phyloP scores from a whole-genome alignment of 2,888 invertebrate species.

The Diarsia dahlii region DNA sequence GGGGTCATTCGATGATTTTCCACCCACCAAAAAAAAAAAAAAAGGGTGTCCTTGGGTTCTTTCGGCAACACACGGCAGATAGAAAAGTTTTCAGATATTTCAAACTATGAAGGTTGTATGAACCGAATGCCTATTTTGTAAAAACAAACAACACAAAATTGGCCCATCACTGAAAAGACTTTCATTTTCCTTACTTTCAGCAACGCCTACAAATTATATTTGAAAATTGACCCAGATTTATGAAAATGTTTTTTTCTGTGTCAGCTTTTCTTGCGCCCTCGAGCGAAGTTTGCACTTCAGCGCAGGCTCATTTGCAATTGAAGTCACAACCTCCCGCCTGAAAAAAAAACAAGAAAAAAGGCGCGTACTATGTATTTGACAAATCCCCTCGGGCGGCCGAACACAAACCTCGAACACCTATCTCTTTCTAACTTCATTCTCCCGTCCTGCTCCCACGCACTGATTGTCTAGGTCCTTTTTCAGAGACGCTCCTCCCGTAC shows the following conservation, averaged over 20 bases:
- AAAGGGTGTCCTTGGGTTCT: too few relatives aligned
- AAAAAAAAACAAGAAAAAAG: constrained; percentile 72
- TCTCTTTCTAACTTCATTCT: constrained; percentile 69
- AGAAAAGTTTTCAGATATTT: background rate
- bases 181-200: constrained; percentile 40
- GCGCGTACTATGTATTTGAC: constrained; percentile 75
- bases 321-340: constrained; percentile 70
- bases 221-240: constrained; percentile 65
- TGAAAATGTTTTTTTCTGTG: constrained; percentile 62
- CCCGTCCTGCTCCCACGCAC: constrained; percentile 70
- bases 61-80: too few relatives aligned
- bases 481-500: constrained; percentile 74
- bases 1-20: too few relatives aligned
- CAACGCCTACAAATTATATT: constrained; percentile 49
- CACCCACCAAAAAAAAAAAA: too few relatives aligned
- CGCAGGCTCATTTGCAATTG: constrained; percentile 76
- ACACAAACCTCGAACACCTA: constrained; percentile 36
- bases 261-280: constrained; percentile 68
- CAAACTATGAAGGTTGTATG: background rate
- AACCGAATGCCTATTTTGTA: background rate
- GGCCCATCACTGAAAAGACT: background rate
- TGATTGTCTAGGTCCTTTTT: constrained; percentile 70
- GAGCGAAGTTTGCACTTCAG: constrained; percentile 72
- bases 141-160: background rate
- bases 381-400: constrained; percentile 77